Conservation (phyloP, 2,888 invertebrate species). For the Torymus auratus region DNA sequence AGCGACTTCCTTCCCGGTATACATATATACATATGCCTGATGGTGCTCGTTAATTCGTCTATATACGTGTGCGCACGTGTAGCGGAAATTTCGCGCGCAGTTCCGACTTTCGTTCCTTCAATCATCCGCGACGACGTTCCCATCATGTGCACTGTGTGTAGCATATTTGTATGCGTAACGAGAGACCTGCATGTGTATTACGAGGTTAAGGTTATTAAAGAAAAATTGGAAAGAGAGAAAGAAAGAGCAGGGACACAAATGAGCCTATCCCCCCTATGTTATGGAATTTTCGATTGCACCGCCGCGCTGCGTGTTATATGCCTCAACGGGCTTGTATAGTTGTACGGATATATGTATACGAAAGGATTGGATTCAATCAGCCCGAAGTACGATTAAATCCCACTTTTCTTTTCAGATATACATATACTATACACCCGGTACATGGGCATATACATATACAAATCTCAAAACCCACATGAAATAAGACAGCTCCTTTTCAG, state of each 20-base stretch:
- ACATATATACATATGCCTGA: background rate
- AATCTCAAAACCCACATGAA: background rate
- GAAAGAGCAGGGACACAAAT: too few species aligned
- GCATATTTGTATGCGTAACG: too few species aligned
- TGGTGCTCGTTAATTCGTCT: constrained; percentile 7
- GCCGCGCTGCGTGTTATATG: background rate
- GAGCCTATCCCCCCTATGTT: background rate
- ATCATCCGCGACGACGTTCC: background rate
- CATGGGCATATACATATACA: background rate
- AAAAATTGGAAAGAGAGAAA: background rate
- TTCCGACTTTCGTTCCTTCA: constrained; percentile 27
- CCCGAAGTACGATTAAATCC: constrained; percentile 24
- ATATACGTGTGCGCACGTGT: background rate
- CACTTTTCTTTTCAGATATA: constrained; percentile 25
- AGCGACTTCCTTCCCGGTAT: constrained; percentile 17
- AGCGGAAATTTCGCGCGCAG: background rate
- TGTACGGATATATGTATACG: background rate
- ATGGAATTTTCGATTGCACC: constrained; percentile 16
- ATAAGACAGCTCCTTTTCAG: constrained; percentile 1
- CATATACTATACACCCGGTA: background rate
- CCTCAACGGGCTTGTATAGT: background rate
- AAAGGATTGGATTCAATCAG: constrained; percentile 37
- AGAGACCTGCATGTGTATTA: background rate
- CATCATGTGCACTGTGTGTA: too few species aligned
- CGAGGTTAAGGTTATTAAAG: constrained; percentile 30